Conservation (phyloP, 2,113 vertebrate genomes). For the Rhea americana region DNA sequence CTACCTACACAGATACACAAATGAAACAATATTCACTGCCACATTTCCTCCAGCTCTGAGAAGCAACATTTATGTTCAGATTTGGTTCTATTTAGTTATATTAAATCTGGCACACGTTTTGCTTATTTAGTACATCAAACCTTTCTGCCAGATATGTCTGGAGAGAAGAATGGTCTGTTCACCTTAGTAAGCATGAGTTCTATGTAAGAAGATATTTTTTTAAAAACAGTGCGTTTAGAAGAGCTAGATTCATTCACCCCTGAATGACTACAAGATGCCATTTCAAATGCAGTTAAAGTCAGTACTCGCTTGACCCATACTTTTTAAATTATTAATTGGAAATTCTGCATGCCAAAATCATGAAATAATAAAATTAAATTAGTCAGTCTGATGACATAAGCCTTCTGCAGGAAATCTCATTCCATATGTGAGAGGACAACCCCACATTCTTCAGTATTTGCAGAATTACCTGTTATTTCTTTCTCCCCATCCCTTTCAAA, state of each 20-base stretch:
- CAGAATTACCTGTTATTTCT: conserved; percentile 5
- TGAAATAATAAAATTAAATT: conserved; percentile 77
- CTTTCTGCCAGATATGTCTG: conserved; percentile 48
- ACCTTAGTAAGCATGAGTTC: conserved; percentile 49
- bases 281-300: conserved; percentile 65
- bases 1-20: background rate
- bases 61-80: conserved; percentile 20
- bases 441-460: background rate
- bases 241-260: conserved; percentile 57
- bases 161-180: conserved; percentile 34
- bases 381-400: conserved; percentile 76
- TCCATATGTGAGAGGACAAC: conserved; percentile 69
- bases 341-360: conserved; percentile 75
- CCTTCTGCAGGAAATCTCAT: conserved; percentile 54
- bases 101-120: conserved; percentile 68
- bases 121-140: conserved; percentile 50
- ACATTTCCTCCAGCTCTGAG: background rate
- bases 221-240: conserved; percentile 54
- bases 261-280: conserved; percentile 43
- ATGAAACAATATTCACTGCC: background rate
- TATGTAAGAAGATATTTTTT: conserved; percentile 51
- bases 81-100: conserved; percentile 57
- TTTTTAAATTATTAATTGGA: conserved; percentile 78
- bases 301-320: conserved; percentile 43
- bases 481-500: background rate